Base-by-base conservation (phyloP, 2,797 vertebrate species). In the Eptatretus atami region DNA sequence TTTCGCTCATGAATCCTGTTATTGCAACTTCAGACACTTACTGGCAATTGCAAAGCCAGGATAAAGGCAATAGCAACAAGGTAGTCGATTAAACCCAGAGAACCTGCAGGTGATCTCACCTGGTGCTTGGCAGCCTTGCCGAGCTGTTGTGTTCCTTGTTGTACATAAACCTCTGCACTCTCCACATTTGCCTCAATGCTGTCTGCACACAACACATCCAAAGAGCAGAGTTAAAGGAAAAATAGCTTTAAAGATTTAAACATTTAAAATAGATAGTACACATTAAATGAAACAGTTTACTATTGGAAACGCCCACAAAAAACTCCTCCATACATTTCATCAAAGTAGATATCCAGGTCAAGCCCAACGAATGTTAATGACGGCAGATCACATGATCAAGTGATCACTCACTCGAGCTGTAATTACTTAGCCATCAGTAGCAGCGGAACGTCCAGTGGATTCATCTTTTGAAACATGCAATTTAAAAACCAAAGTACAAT, bases 151-250 rank as follows among this genome's bases (percentile, higher is more conserved):
- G 79, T 83, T 67, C 77, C 92, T 63, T 73, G 80, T 64, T 92
- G 82, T 66, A 98, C 84, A 0, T 78, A 74, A 19, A 79, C 73
- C 1, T 88, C 82, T 13, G 84, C 76, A 31, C 15, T 84, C 74
- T 94, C 86, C 69, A 94, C 83, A 1, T 92, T 87, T 72, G 88
- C 85, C 71, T 88, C 86, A 77, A 87, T 90, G 69, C 82, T 85
- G 68, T 84, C 84, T 86, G 19, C 9, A 64, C 64, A 66, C 65
- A 54, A 13, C 54, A 15, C 66, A 44, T 13, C 15, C 52, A 9
- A 66, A 61, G 52, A 9, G n/a, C 15, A 3, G 6, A 53, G n/a
- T 24, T 13, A 63, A 19, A 64, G 54, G 8, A 44, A 25, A 15
- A 63, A 63, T 9, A 25, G 61, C 61, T 25, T 52, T 63, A 9